These are phyloP conservation scores for Acronicta alni DNA, from an alignment of 2,888 invertebrate genomes.

Conservation along the genomic window DNA sequence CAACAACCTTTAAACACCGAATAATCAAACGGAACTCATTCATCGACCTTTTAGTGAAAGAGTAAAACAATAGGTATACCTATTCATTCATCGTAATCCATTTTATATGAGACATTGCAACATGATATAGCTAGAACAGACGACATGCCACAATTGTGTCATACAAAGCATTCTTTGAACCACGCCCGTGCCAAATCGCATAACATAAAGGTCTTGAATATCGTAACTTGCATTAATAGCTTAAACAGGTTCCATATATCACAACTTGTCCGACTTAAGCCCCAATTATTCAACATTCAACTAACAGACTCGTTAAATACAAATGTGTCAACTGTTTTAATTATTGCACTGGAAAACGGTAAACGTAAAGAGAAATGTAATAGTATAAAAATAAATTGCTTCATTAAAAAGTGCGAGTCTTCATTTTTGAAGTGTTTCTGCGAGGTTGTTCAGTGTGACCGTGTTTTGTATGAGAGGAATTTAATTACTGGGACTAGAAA, in stretches of 20 bases:
- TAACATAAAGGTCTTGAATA: slow-evolving; percentile 58
- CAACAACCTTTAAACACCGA: slow-evolving; percentile 19
- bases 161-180: slow-evolving; percentile 49
- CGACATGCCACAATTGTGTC: slow-evolving; percentile 51
- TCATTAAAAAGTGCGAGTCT: slow-evolving; percentile 40
- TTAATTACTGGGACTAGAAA: slow-evolving; percentile 40
- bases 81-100: slow-evolving; percentile 35
- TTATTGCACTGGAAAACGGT: slow-evolving; percentile 31
- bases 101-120: slow-evolving; percentile 40
- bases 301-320: slow-evolving; percentile 34
- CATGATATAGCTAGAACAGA: slow-evolving; percentile 28
- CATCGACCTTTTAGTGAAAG: slow-evolving; percentile 30
- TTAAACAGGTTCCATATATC: slow-evolving; percentile 55
- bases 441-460: slow-evolving; percentile 17
- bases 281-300: slow-evolving; percentile 45
- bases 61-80: slow-evolving; percentile 30
- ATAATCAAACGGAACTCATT: slow-evolving; percentile 26
- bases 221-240: slow-evolving; percentile 45
- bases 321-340: slow-evolving; percentile 51
- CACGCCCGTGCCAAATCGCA: slow-evolving; percentile 58
- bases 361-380: slow-evolving; percentile 32
- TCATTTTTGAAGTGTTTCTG: slow-evolving; percentile 43
- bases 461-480: slow-evolving; percentile 32
- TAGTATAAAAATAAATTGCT: slow-evolving; percentile 33
- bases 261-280: slow-evolving; percentile 42